Base-by-base conservation (phyloP, 2,888 invertebrate species). In the Drosophila trichaetosa region DNA sequence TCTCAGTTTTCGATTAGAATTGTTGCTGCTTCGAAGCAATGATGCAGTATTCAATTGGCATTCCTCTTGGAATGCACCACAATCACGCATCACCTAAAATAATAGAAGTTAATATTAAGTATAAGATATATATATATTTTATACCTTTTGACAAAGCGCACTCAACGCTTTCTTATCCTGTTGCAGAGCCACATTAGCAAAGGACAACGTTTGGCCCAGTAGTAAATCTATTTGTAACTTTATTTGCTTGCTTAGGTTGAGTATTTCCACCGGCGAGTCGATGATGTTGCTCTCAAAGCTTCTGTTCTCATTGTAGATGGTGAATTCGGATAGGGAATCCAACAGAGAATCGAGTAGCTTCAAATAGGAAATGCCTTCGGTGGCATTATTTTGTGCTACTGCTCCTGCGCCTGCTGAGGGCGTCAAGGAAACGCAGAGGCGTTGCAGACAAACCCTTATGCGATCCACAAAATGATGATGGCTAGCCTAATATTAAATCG, bases 391-490 rank as follows among this genome's bases (percentile, higher is more conserved):
- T 34, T 58, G 65, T 2, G 51, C 24, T 18, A 24, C 2, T 46
- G 24, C 24, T 24, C 16, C n/a, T 2, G 34, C 21, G 52, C 7
- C 2, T 24, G 65, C 11, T 29, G 56, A 21, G 7, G 64, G 27
- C 21, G 49, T 46, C 58, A 74, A 38, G 21, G 24, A 64, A 36
- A 46, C 36, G 60, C 48, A 48, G 34, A 93, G 73, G 1, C 91
- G 88, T 31, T 89, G 87, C 1, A 93, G 79, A 56, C 93, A 93
- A 85, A 91, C 92, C 2, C 87, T 62, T 8, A 93, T 92, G 13
- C 93, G 91, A 67, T 92, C 92, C n/a, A 91, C 71, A 48, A 93
- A 93, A 73, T 92, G 91, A 33, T 91, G 86, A 24, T 91, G 90
- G 0, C 91, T 85, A 10, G 87, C 80, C 92, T 92, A 10, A 54